phyloP scores from a whole-genome alignment of 2,113 vertebrate species.

The Pardalotus punctatus region DNA sequence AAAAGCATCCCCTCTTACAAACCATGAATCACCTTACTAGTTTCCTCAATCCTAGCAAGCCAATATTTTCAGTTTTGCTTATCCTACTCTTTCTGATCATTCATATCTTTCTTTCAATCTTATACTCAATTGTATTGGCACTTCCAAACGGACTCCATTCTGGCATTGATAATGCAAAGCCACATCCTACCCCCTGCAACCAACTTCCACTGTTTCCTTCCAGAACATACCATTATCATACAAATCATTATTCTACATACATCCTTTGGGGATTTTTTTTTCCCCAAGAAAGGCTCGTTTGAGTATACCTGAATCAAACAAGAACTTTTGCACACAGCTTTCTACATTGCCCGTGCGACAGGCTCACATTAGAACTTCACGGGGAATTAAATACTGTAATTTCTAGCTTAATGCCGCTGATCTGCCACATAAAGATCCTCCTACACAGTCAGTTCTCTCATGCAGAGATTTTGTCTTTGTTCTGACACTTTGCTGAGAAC shows the following conservation, averaged over 20 bases:
- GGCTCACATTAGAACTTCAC: conserved; percentile 14
- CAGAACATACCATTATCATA: neutral
- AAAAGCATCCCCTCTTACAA: neutral
- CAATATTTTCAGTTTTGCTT: neutral
- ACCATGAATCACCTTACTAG: neutral
- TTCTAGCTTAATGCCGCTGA: conserved; percentile 37
- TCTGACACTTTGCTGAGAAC: conserved; percentile 14
- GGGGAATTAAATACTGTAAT: conserved; percentile 35
- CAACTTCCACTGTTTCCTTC: neutral
- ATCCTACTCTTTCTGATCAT: neutral
- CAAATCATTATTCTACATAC: neutral
- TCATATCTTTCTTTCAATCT: neutral
- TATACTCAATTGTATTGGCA: neutral
- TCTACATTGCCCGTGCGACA: neutral
- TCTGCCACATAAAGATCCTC: conserved; percentile 30
- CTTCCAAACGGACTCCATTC: neutral
- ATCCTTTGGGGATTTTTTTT: neutral
- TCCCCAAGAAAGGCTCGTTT: neutral
- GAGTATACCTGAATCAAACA: neutral
- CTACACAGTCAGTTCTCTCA: conserved; percentile 20
- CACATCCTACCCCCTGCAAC: neutral
- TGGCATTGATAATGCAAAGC: neutral
- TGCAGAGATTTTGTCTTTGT: conserved; percentile 32
- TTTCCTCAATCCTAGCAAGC: neutral
- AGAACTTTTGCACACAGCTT: neutral